Conservation (phyloP, 2,113 vertebrate species). For the Gopherus evgoodei region DNA sequence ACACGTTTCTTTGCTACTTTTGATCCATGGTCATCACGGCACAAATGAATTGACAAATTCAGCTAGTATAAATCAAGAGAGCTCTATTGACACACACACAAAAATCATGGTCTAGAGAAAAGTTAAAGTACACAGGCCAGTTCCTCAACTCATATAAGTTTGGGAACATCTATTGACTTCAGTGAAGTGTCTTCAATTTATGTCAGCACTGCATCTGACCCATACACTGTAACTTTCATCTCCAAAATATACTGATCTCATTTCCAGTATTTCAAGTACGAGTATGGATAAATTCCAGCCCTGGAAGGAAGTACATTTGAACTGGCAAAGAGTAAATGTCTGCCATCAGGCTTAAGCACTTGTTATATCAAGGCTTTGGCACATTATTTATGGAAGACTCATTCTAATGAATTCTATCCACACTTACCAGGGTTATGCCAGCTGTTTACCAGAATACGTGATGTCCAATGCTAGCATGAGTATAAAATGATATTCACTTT, state of each 20-base stretch:
- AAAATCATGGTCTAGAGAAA: not conserved
- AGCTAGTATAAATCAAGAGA: not conserved
- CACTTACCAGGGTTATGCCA: conserved; percentile 69
- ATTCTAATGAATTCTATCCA: conserved; percentile 73
- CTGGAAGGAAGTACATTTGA: conserved; percentile 72
- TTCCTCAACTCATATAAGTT: not conserved
- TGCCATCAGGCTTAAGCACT: conserved; percentile 66
- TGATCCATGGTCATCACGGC: not conserved
- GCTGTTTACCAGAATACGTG: conserved; percentile 65
- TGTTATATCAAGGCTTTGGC: conserved; percentile 74
- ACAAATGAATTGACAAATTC: not conserved
- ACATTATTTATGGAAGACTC: conserved; percentile 70
- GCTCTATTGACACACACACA: not conserved
- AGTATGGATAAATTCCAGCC: conserved; percentile 64
- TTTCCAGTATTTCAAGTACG: conserved; percentile 68
- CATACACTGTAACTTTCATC: conserved; percentile 41
- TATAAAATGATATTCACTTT: conserved; percentile 54
- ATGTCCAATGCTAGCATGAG: conserved; percentile 23
- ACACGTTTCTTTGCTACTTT: not conserved
- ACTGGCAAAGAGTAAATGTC: conserved; percentile 74
- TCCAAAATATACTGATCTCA: conserved; percentile 41
- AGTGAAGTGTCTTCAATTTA: not conserved
- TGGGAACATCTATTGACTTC: not conserved
- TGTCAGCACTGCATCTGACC: not conserved
- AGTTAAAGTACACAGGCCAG: not conserved